These are phyloP conservation scores for Lucilia sericata DNA, from an alignment of 1,140 invertebrate genomes.

Conservation along the genomic window DNA sequence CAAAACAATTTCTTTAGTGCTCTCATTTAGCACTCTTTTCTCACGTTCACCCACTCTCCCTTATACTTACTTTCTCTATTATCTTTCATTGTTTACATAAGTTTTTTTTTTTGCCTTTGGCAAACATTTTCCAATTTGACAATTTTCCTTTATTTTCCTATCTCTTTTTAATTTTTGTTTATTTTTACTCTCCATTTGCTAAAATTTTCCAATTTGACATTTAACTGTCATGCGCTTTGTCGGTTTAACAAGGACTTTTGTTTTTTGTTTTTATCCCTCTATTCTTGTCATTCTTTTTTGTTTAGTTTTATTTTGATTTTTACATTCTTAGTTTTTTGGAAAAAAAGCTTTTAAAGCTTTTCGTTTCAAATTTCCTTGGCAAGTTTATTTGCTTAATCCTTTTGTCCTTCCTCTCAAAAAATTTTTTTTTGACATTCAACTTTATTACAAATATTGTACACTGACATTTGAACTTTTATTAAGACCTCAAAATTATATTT, in stretches of 20 bases:
- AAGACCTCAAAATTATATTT: background rate
- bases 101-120: too few relatives aligned
- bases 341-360: background rate
- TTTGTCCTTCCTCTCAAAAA: background rate
- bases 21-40: too few relatives aligned
- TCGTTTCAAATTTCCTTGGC: background rate
- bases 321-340: background rate
- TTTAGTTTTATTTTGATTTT: background rate
- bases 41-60: too few relatives aligned
- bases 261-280: background rate
- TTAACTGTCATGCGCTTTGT: background rate
- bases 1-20: too few relatives aligned
- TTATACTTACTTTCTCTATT: too few relatives aligned
- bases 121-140: background rate
- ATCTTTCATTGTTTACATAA: too few relatives aligned
- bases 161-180: background rate
- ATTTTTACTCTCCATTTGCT: background rate
- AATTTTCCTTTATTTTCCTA: background rate
- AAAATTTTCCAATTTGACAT: background rate
- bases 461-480: background rate
- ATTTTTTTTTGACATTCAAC: background rate
- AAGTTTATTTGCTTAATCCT: background rate
- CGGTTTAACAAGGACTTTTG: background rate
- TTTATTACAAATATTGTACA: background rate
- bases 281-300: background rate